A percentile compares a stretch with the other conserved stretches of the same genome.
Evolutionary conservation across 2,113 vertebrate genomes (phyloP).

Genomic region (Engraulis encrasicolus): DNA sequence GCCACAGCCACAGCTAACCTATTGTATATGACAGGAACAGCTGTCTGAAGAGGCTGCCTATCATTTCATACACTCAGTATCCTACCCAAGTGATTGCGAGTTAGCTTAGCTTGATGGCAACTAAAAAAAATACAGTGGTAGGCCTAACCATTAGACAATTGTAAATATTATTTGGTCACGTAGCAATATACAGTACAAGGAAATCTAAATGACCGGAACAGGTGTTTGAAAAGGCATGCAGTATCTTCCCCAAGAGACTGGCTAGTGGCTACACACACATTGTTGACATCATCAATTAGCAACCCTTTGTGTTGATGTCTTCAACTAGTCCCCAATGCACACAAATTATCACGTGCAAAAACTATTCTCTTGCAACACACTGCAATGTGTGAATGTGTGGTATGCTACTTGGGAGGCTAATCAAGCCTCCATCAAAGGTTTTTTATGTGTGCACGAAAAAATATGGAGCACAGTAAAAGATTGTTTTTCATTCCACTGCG

Average conservation of each 20-base stretch:
- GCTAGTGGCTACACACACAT: background rate
- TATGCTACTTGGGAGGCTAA: too few relatives aligned
- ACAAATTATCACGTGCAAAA: background rate
- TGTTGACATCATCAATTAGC: background rate
- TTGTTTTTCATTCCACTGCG: background rate
- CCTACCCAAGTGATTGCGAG: too few relatives aligned
- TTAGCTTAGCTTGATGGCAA: too few relatives aligned
- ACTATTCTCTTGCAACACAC: constrained; percentile 15
- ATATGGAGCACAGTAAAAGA: background rate
- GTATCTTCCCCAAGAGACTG: background rate
- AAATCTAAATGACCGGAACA: background rate
- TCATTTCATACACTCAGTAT: too few relatives aligned
- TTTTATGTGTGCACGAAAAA: background rate
- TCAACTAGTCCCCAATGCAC: background rate
- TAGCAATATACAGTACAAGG: background rate
- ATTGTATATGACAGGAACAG: too few relatives aligned
- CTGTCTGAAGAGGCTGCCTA: too few relatives aligned
- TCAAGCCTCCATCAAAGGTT: background rate
- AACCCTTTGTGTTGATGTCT: background rate
- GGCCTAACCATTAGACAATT: too few relatives aligned
- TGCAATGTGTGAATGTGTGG: constrained; percentile 19
- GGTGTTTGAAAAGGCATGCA: background rate
- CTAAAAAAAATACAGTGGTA: too few relatives aligned
- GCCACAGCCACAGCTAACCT: too few relatives aligned
- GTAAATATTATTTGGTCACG: too few relatives aligned